Evolutionary conservation across 2,888 invertebrate genomes (phyloP).

Genomic region (Cordylochernes scorpioides): DNA sequence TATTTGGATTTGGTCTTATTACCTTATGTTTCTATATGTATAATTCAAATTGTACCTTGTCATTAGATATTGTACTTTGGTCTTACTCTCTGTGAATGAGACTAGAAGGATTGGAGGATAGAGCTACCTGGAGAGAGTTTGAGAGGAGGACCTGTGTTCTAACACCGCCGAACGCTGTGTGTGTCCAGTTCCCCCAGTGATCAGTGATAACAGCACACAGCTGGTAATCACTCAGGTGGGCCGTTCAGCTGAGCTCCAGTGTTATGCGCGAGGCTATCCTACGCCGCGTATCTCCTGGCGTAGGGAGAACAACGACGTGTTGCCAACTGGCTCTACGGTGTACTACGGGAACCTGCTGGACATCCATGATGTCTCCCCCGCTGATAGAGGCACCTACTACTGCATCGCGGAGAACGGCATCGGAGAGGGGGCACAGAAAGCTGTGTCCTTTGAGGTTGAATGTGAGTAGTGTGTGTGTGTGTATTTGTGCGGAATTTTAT

Average conservation of each 20-base stretch:
- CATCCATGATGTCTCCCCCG: conserved; percentile 48
- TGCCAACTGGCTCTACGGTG: conserved; percentile 35
- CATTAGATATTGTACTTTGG: too few relatives aligned
- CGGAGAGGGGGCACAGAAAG: conserved; percentile 28
- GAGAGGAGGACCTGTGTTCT: too few relatives aligned
- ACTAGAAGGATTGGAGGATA: too few relatives aligned
- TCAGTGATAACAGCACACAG: conserved; percentile 70
- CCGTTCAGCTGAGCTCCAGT: conserved; percentile 31
- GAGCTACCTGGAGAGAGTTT: too few relatives aligned
- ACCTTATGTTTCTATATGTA: too few relatives aligned
- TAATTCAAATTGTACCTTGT: too few relatives aligned
- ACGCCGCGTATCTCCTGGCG: conserved; percentile 58
- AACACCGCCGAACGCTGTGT: too few relatives aligned
- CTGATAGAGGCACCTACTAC: conserved; percentile 73
- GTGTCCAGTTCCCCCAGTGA: conserved; percentile 50
- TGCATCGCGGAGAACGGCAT: conserved; percentile 36
- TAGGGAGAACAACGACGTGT: conserved; percentile 66
- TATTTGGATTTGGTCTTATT: too few relatives aligned
- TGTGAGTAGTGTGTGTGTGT: too few relatives aligned
- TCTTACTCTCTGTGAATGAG: too few relatives aligned
- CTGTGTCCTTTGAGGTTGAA: conserved; percentile 55
- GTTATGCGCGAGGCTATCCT: conserved; percentile 66
- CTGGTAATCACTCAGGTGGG: conserved; percentile 31
- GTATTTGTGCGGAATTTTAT: too few relatives aligned
- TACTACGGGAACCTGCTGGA: conserved; percentile 34